Base-by-base conservation (phyloP, 2,797 vertebrate species). In the Rhinella marina region DNA sequence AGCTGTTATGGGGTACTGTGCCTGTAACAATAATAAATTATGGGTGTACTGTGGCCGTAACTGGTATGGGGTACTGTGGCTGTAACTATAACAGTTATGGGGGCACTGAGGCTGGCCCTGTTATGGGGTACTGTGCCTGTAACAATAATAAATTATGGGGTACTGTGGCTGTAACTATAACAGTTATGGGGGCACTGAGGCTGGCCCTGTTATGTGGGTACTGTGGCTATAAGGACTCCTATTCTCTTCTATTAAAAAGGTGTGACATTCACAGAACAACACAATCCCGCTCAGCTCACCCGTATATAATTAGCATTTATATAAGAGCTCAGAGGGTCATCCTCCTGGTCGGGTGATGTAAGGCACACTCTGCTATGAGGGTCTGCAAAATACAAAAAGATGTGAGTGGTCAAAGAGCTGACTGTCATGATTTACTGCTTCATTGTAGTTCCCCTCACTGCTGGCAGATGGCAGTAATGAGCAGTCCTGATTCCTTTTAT, bases 221-320 rank as follows among this genome's bases (percentile, higher is more conserved):
- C 62, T 25, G n/a, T 25, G 62, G 14, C 64, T 66, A 11, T 25
- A 25, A 66, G 11, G 57, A 59, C 16, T 6, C 57, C 57, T 17
- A 21, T 7, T 59, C 19, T 8, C 54, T 56, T 54, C 54, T 12
- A 54, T 32, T 32, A 2, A 32, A 32, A 3, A 16, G 56, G 13
- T 23, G 23, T 11, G 19, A n/a, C 21, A 32, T 61, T 10, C 41
- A 66, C 23, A 23, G 11, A 41, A 61, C n/a, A 21, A 23, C n/a
- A 17, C 27, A 57, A 32, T 64, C 16, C n/a, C 54, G 23, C 19
- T 54, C 11, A 13, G 95, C 97, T 90, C 94, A 99, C 98, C 94
- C 96, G 96, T 91, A 99, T 97, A 93, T 98, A 99, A 95, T 99
- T 99, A 91, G 96, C 98, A 54, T 99, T 99, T 93, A 99, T 98